These are phyloP conservation scores for Protula sp. DNA, from an alignment of 2,888 invertebrate genomes.

Conservation along the genomic window DNA sequence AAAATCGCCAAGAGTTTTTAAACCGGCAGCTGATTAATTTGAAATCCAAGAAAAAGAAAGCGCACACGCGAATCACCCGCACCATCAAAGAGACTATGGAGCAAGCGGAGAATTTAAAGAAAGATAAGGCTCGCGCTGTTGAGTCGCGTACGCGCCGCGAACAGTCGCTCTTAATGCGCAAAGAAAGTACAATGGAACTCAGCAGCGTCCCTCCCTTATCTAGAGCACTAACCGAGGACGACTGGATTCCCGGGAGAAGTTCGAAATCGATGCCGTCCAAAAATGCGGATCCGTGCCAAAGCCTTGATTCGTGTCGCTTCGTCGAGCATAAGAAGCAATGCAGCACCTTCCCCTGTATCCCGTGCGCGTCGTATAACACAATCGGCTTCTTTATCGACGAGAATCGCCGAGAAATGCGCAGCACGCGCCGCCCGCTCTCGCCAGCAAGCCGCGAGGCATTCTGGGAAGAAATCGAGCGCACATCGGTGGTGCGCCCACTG, in stretches of 20 bases:
- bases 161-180: background rate
- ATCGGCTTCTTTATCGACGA: background rate
- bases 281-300: background rate
- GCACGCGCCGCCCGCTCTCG: background rate
- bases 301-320: background rate
- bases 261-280: background rate
- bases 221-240: background rate
- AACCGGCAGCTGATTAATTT: background rate
- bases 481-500: background rate
- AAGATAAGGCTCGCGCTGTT: background rate
- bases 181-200: no score
- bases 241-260: background rate
- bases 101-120: background rate
- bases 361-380: background rate
- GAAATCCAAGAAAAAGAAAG: background rate
- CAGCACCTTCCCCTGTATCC: background rate
- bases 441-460: background rate
- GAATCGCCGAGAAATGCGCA: background rate
- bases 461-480: background rate
- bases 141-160: background rate
- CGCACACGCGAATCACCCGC: background rate
- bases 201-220: no score
- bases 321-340: background rate
- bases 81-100: background rate
- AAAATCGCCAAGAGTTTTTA: background rate